A percentile compares a stretch with the other conserved stretches of the same genome.
Conservation (phyloP, 1,140 invertebrate genomes). For the Xylocopa sonorina region DNA sequence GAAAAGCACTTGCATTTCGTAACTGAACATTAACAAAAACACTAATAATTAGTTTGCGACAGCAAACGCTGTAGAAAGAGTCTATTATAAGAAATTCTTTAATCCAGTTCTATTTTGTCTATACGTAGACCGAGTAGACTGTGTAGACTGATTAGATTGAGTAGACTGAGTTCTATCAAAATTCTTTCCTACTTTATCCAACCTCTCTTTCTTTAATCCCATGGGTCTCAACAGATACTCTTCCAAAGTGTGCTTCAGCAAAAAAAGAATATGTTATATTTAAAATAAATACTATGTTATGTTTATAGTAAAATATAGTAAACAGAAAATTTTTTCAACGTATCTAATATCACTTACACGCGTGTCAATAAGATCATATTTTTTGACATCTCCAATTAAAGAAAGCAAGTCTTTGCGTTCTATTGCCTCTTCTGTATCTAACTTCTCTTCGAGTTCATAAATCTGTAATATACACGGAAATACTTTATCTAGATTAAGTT, state of each 20-base stretch:
- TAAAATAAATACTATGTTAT: no score
- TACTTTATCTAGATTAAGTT: no score
- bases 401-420: slow-evolving; percentile 78
- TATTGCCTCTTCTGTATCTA: slow-evolving; percentile 71
- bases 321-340: not conserved
- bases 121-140: no score
- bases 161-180: no score
- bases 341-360: slow-evolving; percentile 14
- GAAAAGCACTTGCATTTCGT: not conserved
- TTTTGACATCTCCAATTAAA: slow-evolving; percentile 54
- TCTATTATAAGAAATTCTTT: not conserved
- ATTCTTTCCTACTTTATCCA: no score
- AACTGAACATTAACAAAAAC: not conserved
- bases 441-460: slow-evolving; percentile 74
- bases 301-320: no score
- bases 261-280: not conserved
- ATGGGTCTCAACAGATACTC: not conserved
- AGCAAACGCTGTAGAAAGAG: not conserved
- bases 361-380: not conserved
- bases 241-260: not conserved
- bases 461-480: slow-evolving; percentile 80
- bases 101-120: not conserved
- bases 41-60: not conserved
- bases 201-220: fast-evolving
- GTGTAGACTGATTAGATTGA: not conserved